phyloP scores from a whole-genome alignment of 2,113 vertebrate species.

The Rhineura floridana region DNA sequence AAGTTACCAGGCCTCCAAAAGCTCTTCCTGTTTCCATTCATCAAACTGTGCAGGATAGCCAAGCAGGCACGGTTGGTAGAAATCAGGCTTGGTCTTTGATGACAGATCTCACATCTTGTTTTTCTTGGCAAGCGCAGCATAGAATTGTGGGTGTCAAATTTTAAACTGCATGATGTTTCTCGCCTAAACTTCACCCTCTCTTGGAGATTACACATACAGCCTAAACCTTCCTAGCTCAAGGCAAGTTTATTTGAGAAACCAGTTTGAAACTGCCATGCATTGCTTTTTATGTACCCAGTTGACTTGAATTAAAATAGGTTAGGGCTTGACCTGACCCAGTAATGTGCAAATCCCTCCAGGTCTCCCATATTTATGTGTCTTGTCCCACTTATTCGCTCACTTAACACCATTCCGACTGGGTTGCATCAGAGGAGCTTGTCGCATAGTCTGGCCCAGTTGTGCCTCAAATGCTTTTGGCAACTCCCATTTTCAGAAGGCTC shows the following conservation, averaged over 20 bases:
- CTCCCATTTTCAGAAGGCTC: constrained; percentile 4
- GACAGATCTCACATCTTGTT: constrained; percentile 16
- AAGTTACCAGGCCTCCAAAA: fast-evolving
- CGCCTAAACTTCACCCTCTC: background rate
- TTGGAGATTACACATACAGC: fast-evolving
- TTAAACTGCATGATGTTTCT: background rate
- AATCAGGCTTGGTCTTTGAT: background rate
- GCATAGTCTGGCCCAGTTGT: background rate
- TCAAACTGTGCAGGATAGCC: background rate
- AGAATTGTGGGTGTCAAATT: fast-evolving
- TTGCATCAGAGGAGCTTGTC: background rate
- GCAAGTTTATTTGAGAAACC: background rate
- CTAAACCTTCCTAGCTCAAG: background rate
- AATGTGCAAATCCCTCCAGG: background rate
- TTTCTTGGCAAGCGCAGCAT: background rate
- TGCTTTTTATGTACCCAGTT: background rate
- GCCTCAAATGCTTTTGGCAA: background rate
- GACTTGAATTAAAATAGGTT: constrained; percentile 6
- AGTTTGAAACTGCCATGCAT: background rate
- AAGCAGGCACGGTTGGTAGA: fast-evolving
- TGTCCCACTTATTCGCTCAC: background rate
- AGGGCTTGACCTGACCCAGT: background rate
- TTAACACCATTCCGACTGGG: background rate
- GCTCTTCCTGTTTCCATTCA: background rate
- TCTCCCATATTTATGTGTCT: background rate